phyloP scores from a whole-genome alignment of 2,888 invertebrate species.

The Andrena marginata region DNA sequence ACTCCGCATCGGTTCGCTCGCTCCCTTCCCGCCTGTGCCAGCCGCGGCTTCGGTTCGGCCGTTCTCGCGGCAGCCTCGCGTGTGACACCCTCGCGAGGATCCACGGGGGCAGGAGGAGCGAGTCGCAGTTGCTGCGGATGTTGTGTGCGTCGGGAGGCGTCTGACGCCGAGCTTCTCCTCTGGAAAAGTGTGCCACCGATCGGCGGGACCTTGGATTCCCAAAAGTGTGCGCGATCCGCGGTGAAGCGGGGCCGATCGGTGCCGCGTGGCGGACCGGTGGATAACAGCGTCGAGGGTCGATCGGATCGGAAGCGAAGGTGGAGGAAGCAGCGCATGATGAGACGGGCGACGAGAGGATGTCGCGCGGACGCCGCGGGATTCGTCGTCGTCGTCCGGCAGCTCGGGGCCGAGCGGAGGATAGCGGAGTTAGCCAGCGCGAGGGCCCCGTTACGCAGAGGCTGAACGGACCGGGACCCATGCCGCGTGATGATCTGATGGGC shows the following conservation, averaged over 20 bases:
- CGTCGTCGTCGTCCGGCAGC: slow-evolving; percentile 47
- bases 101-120: background rate
- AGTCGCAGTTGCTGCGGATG: background rate
- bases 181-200: background rate
- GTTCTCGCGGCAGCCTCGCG: slow-evolving; percentile 11
- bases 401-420: slow-evolving; percentile 28
- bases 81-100: slow-evolving; percentile 22
- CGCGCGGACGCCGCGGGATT: slow-evolving; percentile 56
- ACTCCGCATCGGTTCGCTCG: background rate
- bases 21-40: background rate
- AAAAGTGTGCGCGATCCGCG: background rate
- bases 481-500: slow-evolving; percentile 75
- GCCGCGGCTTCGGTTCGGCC: background rate
- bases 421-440: slow-evolving; percentile 26
- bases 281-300: slow-evolving; percentile 23
- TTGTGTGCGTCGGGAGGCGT: background rate
- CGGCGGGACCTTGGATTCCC: background rate
- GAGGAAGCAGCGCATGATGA: slow-evolving; percentile 59
- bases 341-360: slow-evolving; percentile 65
- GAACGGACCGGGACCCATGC: slow-evolving; percentile 37
- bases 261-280: slow-evolving; percentile 3
- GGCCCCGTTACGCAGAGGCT: slow-evolving; percentile 41
- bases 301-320: slow-evolving; percentile 50
- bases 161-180: background rate
- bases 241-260: background rate